Percentiles rank a stretch among this genome's conserved stretches.
Conservation (phyloP, 2,888 invertebrate species). For the Lycophotia porphyrea region DNA sequence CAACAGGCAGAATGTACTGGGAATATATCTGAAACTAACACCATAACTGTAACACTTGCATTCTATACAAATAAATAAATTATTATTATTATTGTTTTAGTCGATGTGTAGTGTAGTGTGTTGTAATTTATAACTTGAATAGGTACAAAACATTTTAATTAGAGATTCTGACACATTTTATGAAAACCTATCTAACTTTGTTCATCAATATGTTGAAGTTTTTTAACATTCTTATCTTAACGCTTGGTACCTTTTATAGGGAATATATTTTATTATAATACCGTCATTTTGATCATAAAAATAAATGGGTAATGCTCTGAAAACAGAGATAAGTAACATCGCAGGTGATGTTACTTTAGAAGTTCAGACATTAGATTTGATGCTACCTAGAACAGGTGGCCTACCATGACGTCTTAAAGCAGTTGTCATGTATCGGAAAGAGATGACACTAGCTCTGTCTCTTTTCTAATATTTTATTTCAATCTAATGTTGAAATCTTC, state of each 20-base stretch:
- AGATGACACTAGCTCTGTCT: too few species aligned
- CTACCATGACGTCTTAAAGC: too few species aligned
- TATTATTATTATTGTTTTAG: too few species aligned
- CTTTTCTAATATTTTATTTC: too few species aligned
- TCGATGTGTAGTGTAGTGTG: too few species aligned
- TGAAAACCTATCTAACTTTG: neutral
- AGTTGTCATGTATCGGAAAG: too few species aligned
- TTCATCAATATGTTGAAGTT: constrained; percentile 21
- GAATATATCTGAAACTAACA: too few species aligned
- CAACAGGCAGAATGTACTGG: too few species aligned
- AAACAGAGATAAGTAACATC: constrained; percentile 35
- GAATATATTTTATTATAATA: constrained; percentile 32
- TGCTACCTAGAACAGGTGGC: neutral
- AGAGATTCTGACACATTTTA: neutral
- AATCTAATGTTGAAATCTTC: neutral
- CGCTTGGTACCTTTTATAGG: constrained; percentile 15
- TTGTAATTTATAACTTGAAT: too few species aligned
- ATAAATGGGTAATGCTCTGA: constrained; percentile 48
- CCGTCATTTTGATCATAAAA: constrained; percentile 47
- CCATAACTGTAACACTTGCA: too few species aligned
- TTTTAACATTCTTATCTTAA: constrained; percentile 36
- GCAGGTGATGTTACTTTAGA: constrained; percentile 20
- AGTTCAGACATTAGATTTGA: constrained; percentile 20
- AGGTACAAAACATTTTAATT: neutral
- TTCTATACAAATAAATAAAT: too few species aligned